Percentiles rank a stretch among this genome's conserved stretches.
Evolutionary conservation across 2,797 vertebrate genomes (phyloP).

Genomic region (Rhinella marina): DNA sequence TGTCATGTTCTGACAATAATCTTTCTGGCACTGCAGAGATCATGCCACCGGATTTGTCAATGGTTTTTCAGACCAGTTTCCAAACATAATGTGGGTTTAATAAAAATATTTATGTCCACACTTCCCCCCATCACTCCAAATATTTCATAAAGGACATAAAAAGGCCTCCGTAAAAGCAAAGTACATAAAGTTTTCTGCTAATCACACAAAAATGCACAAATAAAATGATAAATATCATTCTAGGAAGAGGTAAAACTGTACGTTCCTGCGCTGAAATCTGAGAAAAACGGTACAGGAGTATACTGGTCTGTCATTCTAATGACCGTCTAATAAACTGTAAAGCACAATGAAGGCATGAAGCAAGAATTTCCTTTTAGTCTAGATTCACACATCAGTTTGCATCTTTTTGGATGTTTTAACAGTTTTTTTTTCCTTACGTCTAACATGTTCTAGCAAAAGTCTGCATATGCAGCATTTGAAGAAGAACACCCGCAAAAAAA

Average conservation of each 20-base stretch:
- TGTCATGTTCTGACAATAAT: conserved; percentile 48
- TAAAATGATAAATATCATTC: neutral
- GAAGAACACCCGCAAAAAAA: too few species aligned
- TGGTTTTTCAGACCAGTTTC: conserved; percentile 28
- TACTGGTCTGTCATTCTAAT: neutral
- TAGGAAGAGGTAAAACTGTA: neutral
- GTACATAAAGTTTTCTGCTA: neutral
- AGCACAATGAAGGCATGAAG: neutral
- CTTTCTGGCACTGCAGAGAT: conserved; percentile 42
- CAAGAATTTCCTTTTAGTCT: neutral
- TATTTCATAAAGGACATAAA: neutral
- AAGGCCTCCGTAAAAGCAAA: neutral
- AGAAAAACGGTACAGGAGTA: neutral
- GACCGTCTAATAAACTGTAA: neutral
- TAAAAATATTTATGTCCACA: conserved; percentile 28
- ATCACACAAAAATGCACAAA: neutral
- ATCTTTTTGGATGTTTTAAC: too few species aligned
- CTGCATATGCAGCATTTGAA: too few species aligned
- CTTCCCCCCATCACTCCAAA: neutral
- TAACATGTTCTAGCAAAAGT: too few species aligned
- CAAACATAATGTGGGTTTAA: conserved; percentile 30
- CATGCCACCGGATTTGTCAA: conserved; percentile 52
- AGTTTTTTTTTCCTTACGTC: too few species aligned
- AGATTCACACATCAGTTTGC: too few species aligned
- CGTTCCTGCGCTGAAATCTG: neutral